Evolutionary conservation across 2,888 invertebrate genomes (phyloP).

Genomic region (Automeris io): DNA sequence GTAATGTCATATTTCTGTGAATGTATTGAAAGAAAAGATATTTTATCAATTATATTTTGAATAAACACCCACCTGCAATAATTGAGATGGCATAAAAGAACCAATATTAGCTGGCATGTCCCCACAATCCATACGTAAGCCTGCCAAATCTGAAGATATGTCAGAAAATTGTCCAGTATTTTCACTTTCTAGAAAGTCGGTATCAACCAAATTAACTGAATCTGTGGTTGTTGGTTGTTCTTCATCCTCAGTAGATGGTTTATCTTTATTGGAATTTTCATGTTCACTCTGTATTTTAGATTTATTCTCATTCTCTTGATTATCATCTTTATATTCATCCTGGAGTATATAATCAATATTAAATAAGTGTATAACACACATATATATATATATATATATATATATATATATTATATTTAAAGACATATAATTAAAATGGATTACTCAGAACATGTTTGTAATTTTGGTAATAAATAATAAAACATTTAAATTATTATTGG

Average conservation of each 20-base stretch:
- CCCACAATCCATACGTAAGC: conserved; percentile 49
- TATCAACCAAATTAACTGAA: conserved; percentile 49
- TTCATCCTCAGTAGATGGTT: conserved; percentile 22
- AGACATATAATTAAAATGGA: too few relatives aligned
- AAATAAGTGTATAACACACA: conserved; percentile 1
- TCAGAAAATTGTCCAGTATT: conserved; percentile 21
- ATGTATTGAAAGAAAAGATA: too few relatives aligned
- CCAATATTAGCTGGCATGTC: conserved; percentile 50
- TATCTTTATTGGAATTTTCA: conserved; percentile 27
- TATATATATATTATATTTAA: too few relatives aligned
- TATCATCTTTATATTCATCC: conserved; percentile 79
- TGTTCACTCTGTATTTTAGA: conserved; percentile 25
- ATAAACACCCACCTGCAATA: conserved; percentile 65
- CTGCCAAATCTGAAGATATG: conserved; percentile 55
- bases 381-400: neutral
- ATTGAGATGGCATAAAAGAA: conserved; percentile 70
- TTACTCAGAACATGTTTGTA: too few relatives aligned
- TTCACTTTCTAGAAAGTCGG: conserved; percentile 32
- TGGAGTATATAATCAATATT: conserved; percentile 40
- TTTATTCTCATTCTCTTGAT: conserved; percentile 36
- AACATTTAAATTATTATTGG: too few relatives aligned
- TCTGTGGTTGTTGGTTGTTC: conserved; percentile 29
- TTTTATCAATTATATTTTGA: too few relatives aligned
- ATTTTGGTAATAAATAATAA: too few relatives aligned
- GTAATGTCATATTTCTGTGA: too few relatives aligned